Conservation (phyloP, 2,888 invertebrate species). For the Callosobruchus maculatus region DNA sequence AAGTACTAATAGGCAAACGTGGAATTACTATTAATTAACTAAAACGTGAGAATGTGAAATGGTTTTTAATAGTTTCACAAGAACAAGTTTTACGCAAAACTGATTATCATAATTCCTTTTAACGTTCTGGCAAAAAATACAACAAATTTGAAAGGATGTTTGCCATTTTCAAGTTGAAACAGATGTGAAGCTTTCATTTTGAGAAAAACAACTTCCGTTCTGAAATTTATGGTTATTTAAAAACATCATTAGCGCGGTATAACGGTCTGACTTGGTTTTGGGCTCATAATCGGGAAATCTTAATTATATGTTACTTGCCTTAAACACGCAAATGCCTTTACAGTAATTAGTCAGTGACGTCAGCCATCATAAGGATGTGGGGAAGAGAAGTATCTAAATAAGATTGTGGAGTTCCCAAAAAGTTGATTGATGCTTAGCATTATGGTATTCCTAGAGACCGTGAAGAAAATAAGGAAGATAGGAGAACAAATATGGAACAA, state of each 20-base stretch:
- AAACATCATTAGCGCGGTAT: neutral
- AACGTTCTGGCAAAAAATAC: neutral
- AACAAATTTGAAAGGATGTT: neutral
- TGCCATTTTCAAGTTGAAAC: neutral
- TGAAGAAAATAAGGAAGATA: no score
- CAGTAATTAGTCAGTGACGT: neutral
- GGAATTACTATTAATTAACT: neutral
- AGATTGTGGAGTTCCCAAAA: no score
- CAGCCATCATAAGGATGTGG: neutral
- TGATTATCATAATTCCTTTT: neutral
- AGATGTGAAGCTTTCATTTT: neutral
- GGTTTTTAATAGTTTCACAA: neutral
- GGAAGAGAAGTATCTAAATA: neutral
- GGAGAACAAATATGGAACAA: no score
- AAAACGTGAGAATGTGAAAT: neutral
- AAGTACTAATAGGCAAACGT: neutral
- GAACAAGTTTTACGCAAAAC: neutral
- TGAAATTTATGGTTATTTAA: neutral
- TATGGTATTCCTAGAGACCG: no score
- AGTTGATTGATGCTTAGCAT: no score
- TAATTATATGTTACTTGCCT: neutral
- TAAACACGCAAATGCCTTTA: neutral
- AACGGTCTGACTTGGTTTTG: neutral
- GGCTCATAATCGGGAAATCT: neutral
- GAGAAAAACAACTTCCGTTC: neutral